Base-by-base conservation (phyloP, 1,140 invertebrate genomes). In the Pogonognathellus flavescens region DNA sequence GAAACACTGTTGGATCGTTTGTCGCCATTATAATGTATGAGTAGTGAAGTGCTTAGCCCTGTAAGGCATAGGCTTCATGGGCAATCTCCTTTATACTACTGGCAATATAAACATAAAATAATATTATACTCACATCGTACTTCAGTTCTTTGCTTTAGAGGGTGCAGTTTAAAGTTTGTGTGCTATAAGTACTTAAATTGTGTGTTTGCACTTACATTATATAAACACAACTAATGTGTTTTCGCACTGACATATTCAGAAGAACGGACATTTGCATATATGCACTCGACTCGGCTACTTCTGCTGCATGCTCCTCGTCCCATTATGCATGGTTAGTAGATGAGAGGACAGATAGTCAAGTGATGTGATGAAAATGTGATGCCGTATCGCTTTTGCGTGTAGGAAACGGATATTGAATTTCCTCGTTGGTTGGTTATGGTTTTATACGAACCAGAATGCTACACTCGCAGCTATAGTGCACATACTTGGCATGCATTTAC, bases 391-490 rank as follows among this genome's bases (percentile, higher is more conserved):
- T 59, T 83, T 83, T 83, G 55, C 41, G 82, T 62, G 82, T 60
- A 62, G 82, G 60, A 62, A 83, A 66, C 82, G 82, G 82, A 83
- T 83, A 83, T 83, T 83, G 82, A 83, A 83, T 83, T 83, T 83
- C 82, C 82, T 83, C 55, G 59, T 83, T 83, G 55, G 82, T 31
- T 76, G 70, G 70, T 31, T 76, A 76, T 31, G 41, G 25, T 66
- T 20, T 13, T 66, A 66, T 25, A 66, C 25, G 14, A 6, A 31
- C 20, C 62, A 66, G 20, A 25, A 66, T 41, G 1, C 31, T 41
- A 66, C 20, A 25, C 62, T 31, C 4, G 20, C 25, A 66, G n/a
- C n/a, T 66, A 25, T 66, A 66, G 22, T 22, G 14, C 62, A 25
- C 22, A 14, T 66, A 25, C 62, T 25, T 66, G 25, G 0, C 62